phyloP scores from a whole-genome alignment of 2,888 invertebrate species.

The Hypercompe scribonia region DNA sequence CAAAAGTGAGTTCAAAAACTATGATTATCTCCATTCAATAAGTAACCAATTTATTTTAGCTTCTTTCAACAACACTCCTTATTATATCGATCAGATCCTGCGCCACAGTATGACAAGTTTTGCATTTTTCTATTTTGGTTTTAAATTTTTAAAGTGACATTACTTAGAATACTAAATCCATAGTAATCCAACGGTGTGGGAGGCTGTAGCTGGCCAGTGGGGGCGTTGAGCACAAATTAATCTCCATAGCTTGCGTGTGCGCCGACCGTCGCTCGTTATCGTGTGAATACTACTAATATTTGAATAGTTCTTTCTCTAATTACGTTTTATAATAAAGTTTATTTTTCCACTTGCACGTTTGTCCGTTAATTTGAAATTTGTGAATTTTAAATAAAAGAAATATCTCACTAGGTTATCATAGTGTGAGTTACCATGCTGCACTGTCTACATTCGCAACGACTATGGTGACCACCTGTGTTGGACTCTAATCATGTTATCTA shows the following conservation, averaged over 20 bases:
- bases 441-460: too few relatives aligned
- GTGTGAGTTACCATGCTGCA: too few relatives aligned
- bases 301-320: slow-evolving; percentile 37
- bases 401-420: too few relatives aligned
- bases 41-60: too few relatives aligned
- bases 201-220: slow-evolving; percentile 61
- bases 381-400: too few relatives aligned
- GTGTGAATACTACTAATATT: slow-evolving; percentile 51
- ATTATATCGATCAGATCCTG: background rate
- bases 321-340: too few relatives aligned
- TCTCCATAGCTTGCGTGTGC: slow-evolving; percentile 72
- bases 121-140: background rate
- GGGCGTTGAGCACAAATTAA: slow-evolving; percentile 77
- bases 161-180: slow-evolving; percentile 43
- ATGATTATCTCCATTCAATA: too few relatives aligned
- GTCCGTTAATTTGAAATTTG: background rate
- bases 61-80: background rate
- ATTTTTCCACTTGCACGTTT: background rate
- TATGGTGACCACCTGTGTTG: too few relatives aligned
- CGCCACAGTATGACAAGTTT: too few relatives aligned
- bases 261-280: slow-evolving; percentile 55
- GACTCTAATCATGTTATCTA: too few relatives aligned
- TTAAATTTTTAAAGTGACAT: background rate
- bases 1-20: too few relatives aligned
- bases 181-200: slow-evolving; percentile 45